Conservation (phyloP, 2,797 vertebrate genomes). For the Euthynnus affinis region DNA sequence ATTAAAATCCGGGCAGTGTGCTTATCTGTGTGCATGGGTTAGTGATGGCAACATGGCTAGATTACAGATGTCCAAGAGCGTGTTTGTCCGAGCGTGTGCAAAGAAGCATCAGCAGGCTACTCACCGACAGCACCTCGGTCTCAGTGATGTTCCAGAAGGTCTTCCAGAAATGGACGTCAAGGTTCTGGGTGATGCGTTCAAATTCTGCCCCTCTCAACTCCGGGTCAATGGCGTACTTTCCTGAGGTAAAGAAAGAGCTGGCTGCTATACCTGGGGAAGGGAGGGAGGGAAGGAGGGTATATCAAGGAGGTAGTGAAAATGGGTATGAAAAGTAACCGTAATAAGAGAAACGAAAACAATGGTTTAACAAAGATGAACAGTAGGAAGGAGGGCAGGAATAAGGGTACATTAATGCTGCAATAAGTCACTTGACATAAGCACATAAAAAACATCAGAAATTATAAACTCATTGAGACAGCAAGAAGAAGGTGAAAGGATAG, state of each 20-base stretch:
- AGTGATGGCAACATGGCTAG: constrained; percentile 1
- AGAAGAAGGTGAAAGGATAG: constrained; percentile 9
- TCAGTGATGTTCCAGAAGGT: constrained; percentile 95
- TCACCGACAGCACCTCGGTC: constrained; percentile 92
- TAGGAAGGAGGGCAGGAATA: background rate
- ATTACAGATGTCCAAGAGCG: constrained; percentile 12
- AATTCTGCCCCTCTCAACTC: constrained; percentile 93
- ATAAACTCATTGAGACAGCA: constrained; percentile 7
- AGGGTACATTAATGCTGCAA: constrained; percentile 3
- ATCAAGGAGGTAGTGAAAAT: constrained; percentile 2
- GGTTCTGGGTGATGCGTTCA: constrained; percentile 93
- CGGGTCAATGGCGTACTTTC: constrained; percentile 93
- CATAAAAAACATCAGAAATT: constrained; percentile 17
- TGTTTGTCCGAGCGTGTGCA: background rate
- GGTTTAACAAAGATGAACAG: constrained; percentile 19
- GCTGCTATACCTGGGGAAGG: constrained; percentile 89
- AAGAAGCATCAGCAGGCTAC: constrained; percentile 47
- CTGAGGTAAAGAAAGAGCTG: constrained; percentile 92
- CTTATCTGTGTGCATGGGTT: constrained; percentile 5
- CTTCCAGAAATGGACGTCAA: constrained; percentile 96
- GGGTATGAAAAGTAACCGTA: constrained; percentile 7
- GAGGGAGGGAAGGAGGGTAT: constrained; percentile 6
- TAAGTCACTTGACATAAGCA: constrained; percentile 1
- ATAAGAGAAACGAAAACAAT: constrained; percentile 19
- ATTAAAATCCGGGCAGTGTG: constrained; percentile 48